Conservation (phyloP, 2,797 vertebrate genomes). For the Antennarius maculatus region DNA sequence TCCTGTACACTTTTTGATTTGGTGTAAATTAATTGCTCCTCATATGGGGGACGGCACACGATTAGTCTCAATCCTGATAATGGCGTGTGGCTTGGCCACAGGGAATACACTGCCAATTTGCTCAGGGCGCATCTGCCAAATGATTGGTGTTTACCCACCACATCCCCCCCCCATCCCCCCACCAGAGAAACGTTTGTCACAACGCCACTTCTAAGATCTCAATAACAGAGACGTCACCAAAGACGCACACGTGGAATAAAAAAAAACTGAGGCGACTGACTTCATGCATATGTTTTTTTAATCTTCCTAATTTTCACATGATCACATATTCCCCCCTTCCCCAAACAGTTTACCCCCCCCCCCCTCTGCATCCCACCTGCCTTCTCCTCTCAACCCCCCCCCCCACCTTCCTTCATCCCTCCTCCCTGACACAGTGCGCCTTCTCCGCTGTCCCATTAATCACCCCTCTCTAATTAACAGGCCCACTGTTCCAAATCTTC, state of each 20-base stretch:
- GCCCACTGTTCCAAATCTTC: conserved; percentile 83
- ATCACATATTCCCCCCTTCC: conserved; percentile 18
- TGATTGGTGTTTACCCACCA: conserved; percentile 87
- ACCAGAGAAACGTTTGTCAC: conserved; percentile 81
- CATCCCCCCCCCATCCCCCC: conserved; percentile 79
- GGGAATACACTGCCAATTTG: conserved; percentile 85
- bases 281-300: background rate
- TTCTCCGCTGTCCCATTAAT: conserved; percentile 90
- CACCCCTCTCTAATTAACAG: conserved; percentile 99
- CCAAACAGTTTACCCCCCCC: conserved; percentile 48
- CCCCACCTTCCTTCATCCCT: conserved; percentile 56
- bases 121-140: conserved; percentile 85
- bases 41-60: conserved; percentile 84
- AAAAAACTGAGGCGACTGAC: background rate
- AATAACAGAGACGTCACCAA: conserved; percentile 69
- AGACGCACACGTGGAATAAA: conserved; percentile 20
- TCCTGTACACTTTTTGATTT: conserved; percentile 80
- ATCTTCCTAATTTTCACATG: conserved; percentile 23
- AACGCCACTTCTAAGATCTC: conserved; percentile 82
- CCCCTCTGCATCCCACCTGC: conserved; percentile 12
- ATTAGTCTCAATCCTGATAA: conserved; percentile 89
- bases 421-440: conserved; percentile 66
- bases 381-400: conserved; percentile 37
- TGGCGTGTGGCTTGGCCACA: conserved; percentile 80
- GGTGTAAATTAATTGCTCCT: conserved; percentile 87